Conservation (phyloP, 2,797 vertebrate genomes). For the Brachyalestes nurse region DNA sequence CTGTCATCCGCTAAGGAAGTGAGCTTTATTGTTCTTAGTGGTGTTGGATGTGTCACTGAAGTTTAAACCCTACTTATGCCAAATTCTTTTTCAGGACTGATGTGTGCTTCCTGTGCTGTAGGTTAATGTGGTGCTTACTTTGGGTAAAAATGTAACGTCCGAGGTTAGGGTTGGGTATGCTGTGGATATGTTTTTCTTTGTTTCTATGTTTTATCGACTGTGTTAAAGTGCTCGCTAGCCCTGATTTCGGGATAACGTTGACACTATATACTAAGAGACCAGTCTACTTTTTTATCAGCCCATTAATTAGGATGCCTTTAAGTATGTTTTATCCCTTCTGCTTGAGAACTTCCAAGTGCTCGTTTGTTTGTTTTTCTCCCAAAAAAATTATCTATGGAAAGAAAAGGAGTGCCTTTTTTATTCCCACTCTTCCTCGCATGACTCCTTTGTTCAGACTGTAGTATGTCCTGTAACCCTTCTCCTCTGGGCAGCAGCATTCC, state of each 20-base stretch:
- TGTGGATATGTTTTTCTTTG: slow-evolving; percentile 1
- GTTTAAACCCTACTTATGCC: neutral
- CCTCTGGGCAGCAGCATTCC: slow-evolving; percentile 67
- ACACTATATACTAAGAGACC: neutral
- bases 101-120: slow-evolving; percentile 33
- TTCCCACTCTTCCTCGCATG: slow-evolving; percentile 39
- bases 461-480: slow-evolving; percentile 36
- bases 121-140: slow-evolving; percentile 21
- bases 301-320: neutral
- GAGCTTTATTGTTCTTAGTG: slow-evolving; percentile 58
- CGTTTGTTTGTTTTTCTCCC: slow-evolving; percentile 27
- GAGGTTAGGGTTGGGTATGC: slow-evolving; percentile 3
- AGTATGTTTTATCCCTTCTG: neutral
- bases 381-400: slow-evolving; percentile 53
- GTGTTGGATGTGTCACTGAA: slow-evolving; percentile 33
- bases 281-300: neutral
- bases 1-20: neutral
- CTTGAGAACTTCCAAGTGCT: neutral
- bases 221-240: slow-evolving; percentile 20
- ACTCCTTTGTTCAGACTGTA: neutral
- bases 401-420: slow-evolving; percentile 79
- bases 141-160: neutral
- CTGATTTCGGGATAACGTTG: neutral
- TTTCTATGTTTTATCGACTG: slow-evolving; percentile 4
- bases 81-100: slow-evolving; percentile 8